Percentiles rank a stretch among this genome's conserved stretches.
Evolutionary conservation across 2,888 invertebrate genomes (phyloP).

Genomic region (Acrobasis consociella): DNA sequence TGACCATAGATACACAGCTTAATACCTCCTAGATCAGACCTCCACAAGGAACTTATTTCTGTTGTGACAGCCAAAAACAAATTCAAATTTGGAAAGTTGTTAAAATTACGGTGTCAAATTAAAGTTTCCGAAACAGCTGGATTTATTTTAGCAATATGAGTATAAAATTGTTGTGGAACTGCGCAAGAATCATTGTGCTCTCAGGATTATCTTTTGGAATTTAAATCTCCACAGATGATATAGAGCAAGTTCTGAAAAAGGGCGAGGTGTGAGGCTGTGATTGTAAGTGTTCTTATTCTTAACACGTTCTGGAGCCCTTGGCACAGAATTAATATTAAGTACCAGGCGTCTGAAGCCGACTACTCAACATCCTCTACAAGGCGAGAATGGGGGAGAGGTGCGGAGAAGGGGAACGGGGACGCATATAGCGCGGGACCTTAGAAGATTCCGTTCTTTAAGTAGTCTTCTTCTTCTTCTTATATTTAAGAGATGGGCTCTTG

Average conservation of each 20-base stretch:
- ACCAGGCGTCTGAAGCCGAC: too few relatives aligned
- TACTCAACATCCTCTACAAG: too few relatives aligned
- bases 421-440: too few relatives aligned
- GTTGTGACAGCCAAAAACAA: constrained; percentile 27
- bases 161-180: constrained; percentile 71
- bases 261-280: constrained; percentile 18
- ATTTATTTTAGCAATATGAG: constrained; percentile 47
- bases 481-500: too few relatives aligned
- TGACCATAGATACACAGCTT: neutral
- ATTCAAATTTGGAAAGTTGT: constrained; percentile 44
- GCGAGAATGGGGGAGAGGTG: too few relatives aligned
- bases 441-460: too few relatives aligned
- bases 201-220: constrained; percentile 65
- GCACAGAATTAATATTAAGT: too few relatives aligned
- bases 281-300: constrained; percentile 5
- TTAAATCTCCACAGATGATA: constrained; percentile 36
- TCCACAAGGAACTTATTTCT: neutral
- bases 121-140: neutral
- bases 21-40: neutral
- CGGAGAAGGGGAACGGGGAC: too few relatives aligned
- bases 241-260: constrained; percentile 1
- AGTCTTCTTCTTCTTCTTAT: too few relatives aligned
- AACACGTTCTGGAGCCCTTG: neutral
- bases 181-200: constrained; percentile 64
- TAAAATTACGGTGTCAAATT: constrained; percentile 23